These are phyloP conservation scores for Zeugodacus cucurbitae DNA, from an alignment of 1,140 invertebrate genomes.

Conservation along the genomic window DNA sequence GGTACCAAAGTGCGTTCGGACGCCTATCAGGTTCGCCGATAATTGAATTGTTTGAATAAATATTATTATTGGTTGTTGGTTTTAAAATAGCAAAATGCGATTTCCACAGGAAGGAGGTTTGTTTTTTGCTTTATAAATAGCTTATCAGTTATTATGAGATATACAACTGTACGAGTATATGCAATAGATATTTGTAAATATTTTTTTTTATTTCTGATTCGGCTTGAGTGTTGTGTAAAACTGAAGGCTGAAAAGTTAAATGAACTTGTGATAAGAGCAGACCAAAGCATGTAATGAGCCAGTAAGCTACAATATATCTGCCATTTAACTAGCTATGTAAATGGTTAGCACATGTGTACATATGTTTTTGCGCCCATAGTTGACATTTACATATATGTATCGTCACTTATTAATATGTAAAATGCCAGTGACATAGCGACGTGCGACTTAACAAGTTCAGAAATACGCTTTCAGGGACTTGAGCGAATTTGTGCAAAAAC, in stretches of 20 bases:
- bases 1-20: too few species aligned
- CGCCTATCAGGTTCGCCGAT: not conserved
- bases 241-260: constrained; percentile 35
- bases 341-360: too few species aligned
- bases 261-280: constrained; percentile 20
- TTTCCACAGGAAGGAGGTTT: not conserved
- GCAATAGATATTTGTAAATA: not conserved
- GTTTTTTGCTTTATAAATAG: not conserved
- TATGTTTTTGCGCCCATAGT: not conserved
- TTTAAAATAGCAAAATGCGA: not conserved
- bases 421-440: not conserved
- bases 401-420: not conserved
- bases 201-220: not conserved
- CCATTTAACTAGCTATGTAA: too few species aligned
- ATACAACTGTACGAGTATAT: not conserved
- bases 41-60: constrained; percentile 1
- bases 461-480: not conserved
- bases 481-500: not conserved
- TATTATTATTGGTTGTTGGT: not conserved
- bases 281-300: not conserved
- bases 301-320: not conserved
- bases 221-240: not conserved
- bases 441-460: not conserved
- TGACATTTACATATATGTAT: not conserved
- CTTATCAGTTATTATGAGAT: constrained; percentile 11